A percentile compares a stretch with the other conserved stretches of the same genome.
Conservation (phyloP, 2,888 invertebrate genomes). For the Drosophila falleni region DNA sequence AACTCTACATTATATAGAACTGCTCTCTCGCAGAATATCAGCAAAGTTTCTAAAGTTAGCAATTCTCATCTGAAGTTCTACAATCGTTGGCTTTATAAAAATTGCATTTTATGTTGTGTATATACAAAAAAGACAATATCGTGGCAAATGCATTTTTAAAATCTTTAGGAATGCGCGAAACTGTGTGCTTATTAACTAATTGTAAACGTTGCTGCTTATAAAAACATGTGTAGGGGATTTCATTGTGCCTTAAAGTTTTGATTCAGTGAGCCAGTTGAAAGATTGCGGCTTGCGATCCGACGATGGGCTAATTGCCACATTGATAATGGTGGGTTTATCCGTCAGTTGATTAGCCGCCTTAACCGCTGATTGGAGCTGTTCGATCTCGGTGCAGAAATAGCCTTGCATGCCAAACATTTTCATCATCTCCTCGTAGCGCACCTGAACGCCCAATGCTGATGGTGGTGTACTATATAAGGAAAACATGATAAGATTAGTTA, state of each 20-base stretch:
- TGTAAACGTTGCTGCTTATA: conserved; percentile 57
- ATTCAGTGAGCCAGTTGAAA: conserved; percentile 96
- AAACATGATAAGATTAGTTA: conserved; percentile 45
- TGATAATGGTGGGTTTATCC: conserved; percentile 94
- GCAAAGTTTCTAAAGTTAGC: conserved; percentile 6
- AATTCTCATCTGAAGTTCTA: conserved; percentile 30
- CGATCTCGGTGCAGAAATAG: conserved; percentile 91
- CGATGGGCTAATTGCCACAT: conserved; percentile 94
- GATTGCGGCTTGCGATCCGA: conserved; percentile 96
- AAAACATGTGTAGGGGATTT: conserved; percentile 21
- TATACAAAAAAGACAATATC: conserved; percentile 74
- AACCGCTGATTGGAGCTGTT: conserved; percentile 91
- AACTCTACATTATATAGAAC: conserved; percentile 18
- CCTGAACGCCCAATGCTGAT: conserved; percentile 91
- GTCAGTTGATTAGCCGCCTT: conserved; percentile 88
- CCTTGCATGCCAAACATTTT: conserved; percentile 94
- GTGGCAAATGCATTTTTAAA: conserved; percentile 68
- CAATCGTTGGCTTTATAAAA: conserved; percentile 56
- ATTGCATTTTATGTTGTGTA: conserved; percentile 57
- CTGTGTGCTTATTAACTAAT: conserved; percentile 69
- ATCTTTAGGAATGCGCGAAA: conserved; percentile 64
- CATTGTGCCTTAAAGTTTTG: conserved; percentile 89
- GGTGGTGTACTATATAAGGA: conserved; percentile 92
- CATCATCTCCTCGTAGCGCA: conserved; percentile 96
- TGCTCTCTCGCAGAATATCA: neutral